These are phyloP conservation scores for Xylocopa sonorina DNA, from an alignment of 1,140 invertebrate species.

Conservation along the genomic window DNA sequence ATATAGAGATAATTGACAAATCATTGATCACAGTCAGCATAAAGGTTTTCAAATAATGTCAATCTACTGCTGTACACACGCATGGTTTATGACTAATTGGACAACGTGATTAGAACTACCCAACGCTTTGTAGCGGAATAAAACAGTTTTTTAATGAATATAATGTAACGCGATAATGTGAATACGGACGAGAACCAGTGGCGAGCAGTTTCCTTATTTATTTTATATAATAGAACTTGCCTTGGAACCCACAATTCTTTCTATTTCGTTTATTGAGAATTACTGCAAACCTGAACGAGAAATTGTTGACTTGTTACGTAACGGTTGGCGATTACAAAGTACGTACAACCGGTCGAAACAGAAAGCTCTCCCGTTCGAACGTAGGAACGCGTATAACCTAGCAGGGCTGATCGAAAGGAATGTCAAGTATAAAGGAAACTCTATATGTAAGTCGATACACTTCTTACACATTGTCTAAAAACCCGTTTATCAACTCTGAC, in stretches of 20 bases:
- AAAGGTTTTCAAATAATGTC: no score
- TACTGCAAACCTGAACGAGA: neutral
- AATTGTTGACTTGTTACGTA: neutral
- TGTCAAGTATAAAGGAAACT: slow-evolving; percentile 52
- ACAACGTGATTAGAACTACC: no score
- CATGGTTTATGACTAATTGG: no score
- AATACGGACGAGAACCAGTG: no score
- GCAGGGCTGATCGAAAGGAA: slow-evolving; percentile 43
- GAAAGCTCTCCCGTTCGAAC: slow-evolving; percentile 9
- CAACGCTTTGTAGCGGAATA: no score
- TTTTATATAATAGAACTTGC: neutral
- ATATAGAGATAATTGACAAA: no score
- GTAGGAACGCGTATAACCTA: neutral
- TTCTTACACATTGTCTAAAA: slow-evolving; percentile 39
- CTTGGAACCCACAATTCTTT: no score
- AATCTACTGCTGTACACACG: no score
- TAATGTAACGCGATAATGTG: no score
- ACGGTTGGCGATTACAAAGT: slow-evolving; percentile 11
- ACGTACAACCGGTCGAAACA: slow-evolving; percentile 26
- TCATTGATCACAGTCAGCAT: no score
- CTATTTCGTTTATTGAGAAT: neutral
- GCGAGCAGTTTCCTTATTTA: no score
- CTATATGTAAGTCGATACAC: slow-evolving; percentile 40
- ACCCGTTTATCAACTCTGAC: neutral
- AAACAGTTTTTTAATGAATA: no score